These are phyloP conservation scores for Hydrozoanthus gracilis DNA, from an alignment of 92 coral and sea anemone genomes.

Conservation along the genomic window DNA sequence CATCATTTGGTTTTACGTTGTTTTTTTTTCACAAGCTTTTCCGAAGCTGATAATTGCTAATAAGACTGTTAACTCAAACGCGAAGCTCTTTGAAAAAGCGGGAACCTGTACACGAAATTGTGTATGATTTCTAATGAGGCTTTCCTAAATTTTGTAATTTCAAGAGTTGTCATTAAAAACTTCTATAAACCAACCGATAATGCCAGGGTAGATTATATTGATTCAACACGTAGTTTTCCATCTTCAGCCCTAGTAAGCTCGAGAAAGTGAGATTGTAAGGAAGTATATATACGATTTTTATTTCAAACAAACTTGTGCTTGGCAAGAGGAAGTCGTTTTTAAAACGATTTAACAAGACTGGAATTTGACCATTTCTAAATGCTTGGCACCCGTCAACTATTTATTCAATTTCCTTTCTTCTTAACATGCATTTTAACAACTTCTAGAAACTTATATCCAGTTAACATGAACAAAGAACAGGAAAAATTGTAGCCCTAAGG, in stretches of 20 bases:
- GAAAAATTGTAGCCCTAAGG: no score
- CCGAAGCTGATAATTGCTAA: background rate
- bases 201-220: slow-evolving; percentile 5
- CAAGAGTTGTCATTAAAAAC: slow-evolving; percentile 6
- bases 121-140: background rate
- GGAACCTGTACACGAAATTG: background rate
- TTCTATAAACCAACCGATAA: slow-evolving; percentile 6
- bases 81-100: slow-evolving; percentile 6
- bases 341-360: no score
- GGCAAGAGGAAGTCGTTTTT: no score
- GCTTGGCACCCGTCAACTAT: no score
- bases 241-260: background rate
- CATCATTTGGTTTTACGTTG: no score
- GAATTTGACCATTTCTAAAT: no score
- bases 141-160: slow-evolving; percentile 4
- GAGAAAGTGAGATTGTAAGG: slow-evolving; percentile 2
- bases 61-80: background rate
- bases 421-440: no score
- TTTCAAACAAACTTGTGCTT: no score
- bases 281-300: background rate
- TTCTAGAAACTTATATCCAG: no score
- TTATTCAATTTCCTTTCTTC: no score
- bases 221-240: background rate
- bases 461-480: no score
- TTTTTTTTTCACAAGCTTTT: no score